phyloP scores from a whole-genome alignment of 2,113 vertebrate genomes.

The Gopherus flavomarginatus region DNA sequence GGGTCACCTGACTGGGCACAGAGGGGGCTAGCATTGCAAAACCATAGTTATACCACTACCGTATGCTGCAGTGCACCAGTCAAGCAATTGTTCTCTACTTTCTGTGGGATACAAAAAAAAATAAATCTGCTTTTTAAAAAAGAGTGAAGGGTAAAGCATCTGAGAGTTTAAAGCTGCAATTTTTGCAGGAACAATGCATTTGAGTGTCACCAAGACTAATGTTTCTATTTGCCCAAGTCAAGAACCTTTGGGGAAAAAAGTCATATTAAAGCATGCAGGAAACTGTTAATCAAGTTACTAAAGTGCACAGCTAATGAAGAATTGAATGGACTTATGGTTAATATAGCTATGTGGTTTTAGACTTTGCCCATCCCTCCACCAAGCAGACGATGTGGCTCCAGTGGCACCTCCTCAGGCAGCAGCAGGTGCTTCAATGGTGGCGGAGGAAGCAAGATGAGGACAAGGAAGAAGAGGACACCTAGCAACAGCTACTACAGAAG shows the following conservation, averaged over 20 bases:
- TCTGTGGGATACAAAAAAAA: background rate
- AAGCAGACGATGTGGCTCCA: too few relatives aligned
- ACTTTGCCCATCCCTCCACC: too few relatives aligned
- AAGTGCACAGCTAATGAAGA: background rate
- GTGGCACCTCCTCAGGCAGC: too few relatives aligned
- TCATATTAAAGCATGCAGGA: background rate
- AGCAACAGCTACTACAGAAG: too few relatives aligned
- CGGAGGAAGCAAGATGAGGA: too few relatives aligned
- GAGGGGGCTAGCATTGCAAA: background rate
- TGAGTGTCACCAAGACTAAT: background rate
- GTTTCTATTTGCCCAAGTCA: background rate
- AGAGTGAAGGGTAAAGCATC: background rate
- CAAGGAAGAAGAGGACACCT: too few relatives aligned
- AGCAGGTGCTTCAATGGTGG: too few relatives aligned
- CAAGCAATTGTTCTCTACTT: background rate
- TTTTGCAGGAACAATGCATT: background rate
- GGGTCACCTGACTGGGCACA: background rate
- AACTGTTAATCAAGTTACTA: background rate
- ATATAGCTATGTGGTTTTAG: too few relatives aligned
- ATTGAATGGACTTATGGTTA: too few relatives aligned
- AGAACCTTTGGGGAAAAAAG: background rate
- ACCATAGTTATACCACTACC: fast-evolving
- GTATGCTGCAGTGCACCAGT: fast-evolving
- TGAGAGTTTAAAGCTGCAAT: background rate
- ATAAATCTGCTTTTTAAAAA: background rate